Conservation (phyloP, 1,140 invertebrate genomes). For the Spodoptera litura region DNA sequence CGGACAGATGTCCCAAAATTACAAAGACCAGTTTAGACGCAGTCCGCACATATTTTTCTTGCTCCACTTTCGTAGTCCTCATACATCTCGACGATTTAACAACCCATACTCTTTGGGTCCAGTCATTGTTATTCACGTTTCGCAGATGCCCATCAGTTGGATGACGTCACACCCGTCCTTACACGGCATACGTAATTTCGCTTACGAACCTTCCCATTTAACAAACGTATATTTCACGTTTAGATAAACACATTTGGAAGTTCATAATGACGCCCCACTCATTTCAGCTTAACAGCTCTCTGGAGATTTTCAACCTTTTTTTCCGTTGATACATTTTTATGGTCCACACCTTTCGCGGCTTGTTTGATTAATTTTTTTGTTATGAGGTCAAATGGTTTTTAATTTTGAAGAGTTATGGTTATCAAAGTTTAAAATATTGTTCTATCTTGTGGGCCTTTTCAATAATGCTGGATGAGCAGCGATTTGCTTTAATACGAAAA, state of each 20-base stretch:
- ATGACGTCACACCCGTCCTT: slow-evolving; percentile 16
- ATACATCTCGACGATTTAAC: slow-evolving; percentile 32
- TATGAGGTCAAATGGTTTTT: slow-evolving; percentile 47
- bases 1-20: slow-evolving; percentile 13
- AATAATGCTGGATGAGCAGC: too few species aligned
- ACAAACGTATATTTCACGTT: slow-evolving; percentile 52
- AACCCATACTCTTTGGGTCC: slow-evolving; percentile 11
- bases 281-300: slow-evolving; percentile 46
- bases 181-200: slow-evolving; percentile 36
- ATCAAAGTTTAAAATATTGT: slow-evolving; percentile 27
- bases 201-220: slow-evolving; percentile 40
- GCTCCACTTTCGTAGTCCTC: slow-evolving; percentile 5
- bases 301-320: slow-evolving; percentile 48
- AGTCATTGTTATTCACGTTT: slow-evolving; percentile 32
- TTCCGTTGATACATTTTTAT: slow-evolving; percentile 43
- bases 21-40: background rate
- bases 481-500: too few species aligned
- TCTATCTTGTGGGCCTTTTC: background rate
- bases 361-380: slow-evolving; percentile 47
- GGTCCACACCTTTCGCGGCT: slow-evolving; percentile 19
- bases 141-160: slow-evolving; percentile 4
- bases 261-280: slow-evolving; percentile 53
- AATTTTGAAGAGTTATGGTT: slow-evolving; percentile 36
- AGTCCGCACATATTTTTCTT: slow-evolving; percentile 6
- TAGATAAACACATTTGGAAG: slow-evolving; percentile 54